Base-by-base conservation (phyloP, 2,113 vertebrate species). In the Gnathonemus echidnorhynchus region DNA sequence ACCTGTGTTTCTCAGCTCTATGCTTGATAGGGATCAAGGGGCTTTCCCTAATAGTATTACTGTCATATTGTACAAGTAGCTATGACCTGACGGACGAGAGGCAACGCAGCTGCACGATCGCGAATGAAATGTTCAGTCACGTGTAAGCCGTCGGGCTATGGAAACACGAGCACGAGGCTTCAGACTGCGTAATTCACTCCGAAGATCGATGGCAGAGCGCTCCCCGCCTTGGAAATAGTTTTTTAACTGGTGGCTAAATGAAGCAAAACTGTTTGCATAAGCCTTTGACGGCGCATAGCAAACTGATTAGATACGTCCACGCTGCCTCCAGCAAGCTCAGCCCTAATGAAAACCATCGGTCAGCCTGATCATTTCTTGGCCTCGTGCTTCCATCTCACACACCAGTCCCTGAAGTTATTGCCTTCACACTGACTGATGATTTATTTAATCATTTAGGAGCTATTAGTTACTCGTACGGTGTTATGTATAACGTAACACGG, bases 181-280 rank as follows among this genome's bases (percentile, higher is more conserved):
- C 66, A 15, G 11, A n/a, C 35, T 35, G 70, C 70, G 11, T 39
- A 17, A 46, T 85, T 85, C 39, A 48, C 83, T n/a, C 24, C 0
- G 31, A 48, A 48, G 83, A 85, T 85, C 7, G 39, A 85, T 48
- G 45, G 9, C 45, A 21, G 7, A 2, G 83, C 3, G 8, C 19
- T 85, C 17, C 7, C 8, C 19, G 45, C 8, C 21, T 49, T 27
- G 84, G 46, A 86, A 86, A 86, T 86, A 49, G 84, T 49, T 11
- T 80, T 86, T 86, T 86, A 86, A 86, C 45, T 49, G n/a, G 84
- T 46, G n/a, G 74, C n/a, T 86, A 86, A 86, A 86, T 86, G 46
- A 86, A 86, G 21, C 45, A 50, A 86, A 49, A 86, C 46, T 86
- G 84, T 86, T 48, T 46, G 83, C 83, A 86, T 48, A 27, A 86